Base-by-base conservation (phyloP, 2,113 vertebrate species). In the Sterna hirundo region DNA sequence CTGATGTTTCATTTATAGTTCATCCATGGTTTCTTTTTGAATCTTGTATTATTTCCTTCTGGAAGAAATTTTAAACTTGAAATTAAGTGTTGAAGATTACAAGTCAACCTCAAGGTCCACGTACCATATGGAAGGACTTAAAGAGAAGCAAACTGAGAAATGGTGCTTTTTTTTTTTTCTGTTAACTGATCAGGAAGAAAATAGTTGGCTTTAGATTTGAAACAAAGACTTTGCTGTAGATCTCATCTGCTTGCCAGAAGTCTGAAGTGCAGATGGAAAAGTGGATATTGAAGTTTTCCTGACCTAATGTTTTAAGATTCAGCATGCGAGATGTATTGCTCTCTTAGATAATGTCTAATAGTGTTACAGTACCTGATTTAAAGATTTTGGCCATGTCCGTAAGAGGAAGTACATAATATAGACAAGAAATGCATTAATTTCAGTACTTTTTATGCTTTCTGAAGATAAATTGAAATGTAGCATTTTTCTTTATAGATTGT, bases 231-330 rank as follows among this genome's bases (percentile, higher is more conserved):
- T 94, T 88, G 62, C 83, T 94, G 57, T 90, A 95, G 82, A 81
- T 94, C 70, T 95, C 91, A 42, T 92, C 71, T 95, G 88, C 58
- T 80, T 96, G 95, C 96, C 96, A 97, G 80, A 90, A 94, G 57
- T 83, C 90, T 94, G 81, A 97, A 88, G 32, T 66, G 79, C 93
- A 95, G 80, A 94, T 94, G 87, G 84, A 76, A 94, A 87, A 96
- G 54, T 93, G 83, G 91, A 94, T 97, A 92, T 93, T 95, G 90
- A 93, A 90, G 77, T 95, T 93, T 96, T 96, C 85, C 85, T 95
- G 85, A 69, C n/a, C 62, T 87, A 42, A 74, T 78, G 47, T 89
- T 83, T 91, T 66, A 88, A 61, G 55, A 54, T 68, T 92, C 55
- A 83, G 36, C 22, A 76, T 93, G 76, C 4, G 11, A 86, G 69